Evolutionary conservation across 2,888 invertebrate species (phyloP).

Genomic region (Euzophera pinguis): DNA sequence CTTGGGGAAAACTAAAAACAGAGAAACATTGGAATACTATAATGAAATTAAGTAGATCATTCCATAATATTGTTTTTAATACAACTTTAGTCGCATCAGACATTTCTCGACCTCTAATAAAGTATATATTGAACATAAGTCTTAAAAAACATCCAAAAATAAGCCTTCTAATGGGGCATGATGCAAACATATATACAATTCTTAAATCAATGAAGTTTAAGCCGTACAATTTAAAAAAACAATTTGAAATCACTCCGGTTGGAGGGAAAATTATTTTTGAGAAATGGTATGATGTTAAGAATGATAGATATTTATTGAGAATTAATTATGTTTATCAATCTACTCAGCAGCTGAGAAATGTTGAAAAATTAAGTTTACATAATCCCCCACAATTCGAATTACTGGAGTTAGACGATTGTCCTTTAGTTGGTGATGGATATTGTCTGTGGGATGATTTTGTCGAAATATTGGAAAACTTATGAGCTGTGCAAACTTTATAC

Average conservation of each 20-base stretch:
- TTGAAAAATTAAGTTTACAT: slow-evolving; percentile 34
- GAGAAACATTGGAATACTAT: slow-evolving; percentile 42
- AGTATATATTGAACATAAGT: slow-evolving; percentile 45
- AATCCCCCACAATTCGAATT: slow-evolving; percentile 46
- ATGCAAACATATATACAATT: slow-evolving; percentile 60
- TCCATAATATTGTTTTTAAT: slow-evolving; percentile 61
- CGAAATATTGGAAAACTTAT: slow-evolving; percentile 11
- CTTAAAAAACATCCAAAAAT: slow-evolving; percentile 33
- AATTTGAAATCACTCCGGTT: slow-evolving; percentile 49
- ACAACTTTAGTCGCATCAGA: slow-evolving; percentile 55
- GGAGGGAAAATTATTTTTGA: slow-evolving; percentile 68
- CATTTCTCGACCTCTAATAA: slow-evolving; percentile 48
- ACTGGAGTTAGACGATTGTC: slow-evolving; percentile 49
- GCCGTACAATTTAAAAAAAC: slow-evolving; percentile 41
- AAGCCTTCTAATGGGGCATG: slow-evolving; percentile 60
- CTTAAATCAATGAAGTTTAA: slow-evolving; percentile 47
- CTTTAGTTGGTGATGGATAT: slow-evolving; percentile 41
- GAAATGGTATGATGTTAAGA: slow-evolving; percentile 45
- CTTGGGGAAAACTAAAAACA: slow-evolving; percentile 52
- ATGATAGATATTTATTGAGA: slow-evolving; percentile 40
- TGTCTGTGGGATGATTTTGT: slow-evolving; percentile 57
- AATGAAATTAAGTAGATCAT: slow-evolving; percentile 43
- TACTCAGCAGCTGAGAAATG: slow-evolving; percentile 49
- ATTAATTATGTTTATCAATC: slow-evolving; percentile 59
- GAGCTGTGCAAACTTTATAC: not conserved